phyloP scores from a whole-genome alignment of 2,888 invertebrate genomes.

The Chromoteleia sp. region DNA sequence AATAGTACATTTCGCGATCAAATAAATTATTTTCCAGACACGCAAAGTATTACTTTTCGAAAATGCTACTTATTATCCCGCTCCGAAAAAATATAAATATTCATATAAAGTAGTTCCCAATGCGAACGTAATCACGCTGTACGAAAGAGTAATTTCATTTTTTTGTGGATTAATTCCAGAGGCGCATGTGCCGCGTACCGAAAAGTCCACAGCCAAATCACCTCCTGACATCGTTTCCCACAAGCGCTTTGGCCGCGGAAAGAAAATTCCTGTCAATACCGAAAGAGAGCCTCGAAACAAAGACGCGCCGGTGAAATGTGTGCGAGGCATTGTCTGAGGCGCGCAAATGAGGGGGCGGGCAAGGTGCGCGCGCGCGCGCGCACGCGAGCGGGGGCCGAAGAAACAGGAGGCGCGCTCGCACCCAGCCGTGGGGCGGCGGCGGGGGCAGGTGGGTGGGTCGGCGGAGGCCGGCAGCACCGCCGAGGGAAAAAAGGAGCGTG shows the following conservation, averaged over 20 bases:
- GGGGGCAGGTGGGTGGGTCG: slow-evolving; percentile 28
- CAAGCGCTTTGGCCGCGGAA: slow-evolving; percentile 23
- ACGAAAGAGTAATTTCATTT: no score
- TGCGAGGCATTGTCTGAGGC: slow-evolving; percentile 53
- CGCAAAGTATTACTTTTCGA: no score
- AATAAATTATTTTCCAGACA: no score
- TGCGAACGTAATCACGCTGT: no score
- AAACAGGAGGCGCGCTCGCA: slow-evolving; percentile 47
- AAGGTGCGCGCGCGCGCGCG: slow-evolving; percentile 14
- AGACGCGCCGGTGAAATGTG: slow-evolving; percentile 44
- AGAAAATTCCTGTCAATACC: slow-evolving; percentile 45
- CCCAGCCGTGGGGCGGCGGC: slow-evolving; percentile 3
- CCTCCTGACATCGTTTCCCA: slow-evolving; percentile 61
- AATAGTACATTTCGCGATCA: no score
- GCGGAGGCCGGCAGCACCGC: slow-evolving; percentile 31
- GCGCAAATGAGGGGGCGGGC: slow-evolving; percentile 59
- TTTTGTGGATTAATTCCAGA: no score
- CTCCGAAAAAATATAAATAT: no score
- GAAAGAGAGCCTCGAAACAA: slow-evolving; percentile 45
- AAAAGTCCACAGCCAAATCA: slow-evolving; percentile 41
- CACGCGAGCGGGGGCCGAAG: slow-evolving; percentile 30
- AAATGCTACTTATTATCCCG: no score
- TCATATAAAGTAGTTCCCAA: no score
- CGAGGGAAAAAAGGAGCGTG: slow-evolving; percentile 50
- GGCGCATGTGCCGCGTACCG: neutral